Percentiles rank a stretch among this genome's conserved stretches.
These are phyloP conservation scores for Pelvicachromis taeniatus DNA, from an alignment of 2,113 vertebrate genomes.

Conservation along the genomic window DNA sequence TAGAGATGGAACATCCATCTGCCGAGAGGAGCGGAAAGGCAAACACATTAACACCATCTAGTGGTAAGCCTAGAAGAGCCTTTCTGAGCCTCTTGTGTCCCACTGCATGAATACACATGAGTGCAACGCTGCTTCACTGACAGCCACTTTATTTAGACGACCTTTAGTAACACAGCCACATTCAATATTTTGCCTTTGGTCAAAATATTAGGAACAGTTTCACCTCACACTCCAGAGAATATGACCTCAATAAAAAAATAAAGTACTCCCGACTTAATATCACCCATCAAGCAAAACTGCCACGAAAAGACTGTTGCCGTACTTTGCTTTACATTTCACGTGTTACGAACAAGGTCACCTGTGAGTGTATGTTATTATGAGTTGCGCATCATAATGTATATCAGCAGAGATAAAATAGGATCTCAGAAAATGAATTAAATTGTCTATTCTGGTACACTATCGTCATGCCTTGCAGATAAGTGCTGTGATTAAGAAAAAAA, in stretches of 20 bases:
- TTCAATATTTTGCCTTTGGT: neutral
- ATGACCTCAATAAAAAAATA: neutral
- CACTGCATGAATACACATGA: neutral
- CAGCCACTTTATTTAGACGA: neutral
- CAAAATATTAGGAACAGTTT: neutral
- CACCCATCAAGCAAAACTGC: neutral
- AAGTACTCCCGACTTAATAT: neutral
- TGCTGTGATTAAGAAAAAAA: slow-evolving; percentile 15
- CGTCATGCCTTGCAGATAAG: slow-evolving; percentile 2
- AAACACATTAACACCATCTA: slow-evolving; percentile 66
- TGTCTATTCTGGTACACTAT: neutral
- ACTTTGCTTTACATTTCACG: neutral
- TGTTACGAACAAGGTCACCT: neutral
- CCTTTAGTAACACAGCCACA: neutral
- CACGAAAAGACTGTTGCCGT: neutral
- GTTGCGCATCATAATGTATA: neutral
- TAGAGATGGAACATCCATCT: neutral
- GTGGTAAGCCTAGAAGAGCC: slow-evolving; percentile 29
- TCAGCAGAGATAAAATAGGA: neutral
- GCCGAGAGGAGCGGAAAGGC: neutral
- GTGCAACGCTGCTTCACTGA: neutral
- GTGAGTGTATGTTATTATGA: neutral
- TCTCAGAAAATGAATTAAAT: neutral
- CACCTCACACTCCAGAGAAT: neutral
- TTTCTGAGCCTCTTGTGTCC: neutral